Conservation (phyloP, 2,797 vertebrate species). For the Argyrosomus regius region DNA sequence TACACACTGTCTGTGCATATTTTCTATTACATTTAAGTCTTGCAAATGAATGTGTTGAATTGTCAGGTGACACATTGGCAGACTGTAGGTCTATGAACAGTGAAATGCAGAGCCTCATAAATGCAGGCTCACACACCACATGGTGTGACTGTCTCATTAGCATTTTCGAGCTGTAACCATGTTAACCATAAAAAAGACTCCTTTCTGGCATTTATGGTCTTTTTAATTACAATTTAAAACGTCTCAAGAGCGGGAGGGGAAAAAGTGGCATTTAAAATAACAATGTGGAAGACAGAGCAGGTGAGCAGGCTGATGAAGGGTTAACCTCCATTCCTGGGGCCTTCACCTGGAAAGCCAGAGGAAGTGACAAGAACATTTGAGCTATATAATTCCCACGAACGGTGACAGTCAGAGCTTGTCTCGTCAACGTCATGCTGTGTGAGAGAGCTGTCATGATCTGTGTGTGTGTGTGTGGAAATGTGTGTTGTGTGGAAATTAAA, state of each 20-base stretch:
- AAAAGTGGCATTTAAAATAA: not conserved
- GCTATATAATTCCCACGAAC: constrained; percentile 70
- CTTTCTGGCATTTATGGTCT: not conserved
- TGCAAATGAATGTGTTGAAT: constrained; percentile 11
- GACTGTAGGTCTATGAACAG: not conserved
- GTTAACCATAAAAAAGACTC: not conserved
- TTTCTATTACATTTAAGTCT: not conserved
- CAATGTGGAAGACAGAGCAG: not conserved
- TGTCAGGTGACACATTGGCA: constrained; percentile 7
- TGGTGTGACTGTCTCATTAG: constrained; percentile 2
- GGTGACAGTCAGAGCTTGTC: constrained; percentile 35
- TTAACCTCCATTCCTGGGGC: constrained; percentile 35
- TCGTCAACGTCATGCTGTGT: constrained; percentile 60
- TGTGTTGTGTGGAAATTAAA: constrained; percentile 27
- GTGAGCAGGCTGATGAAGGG: not conserved
- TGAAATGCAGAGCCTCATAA: constrained; percentile 5
- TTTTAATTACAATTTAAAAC: not conserved
- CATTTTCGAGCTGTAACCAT: constrained; percentile 9
- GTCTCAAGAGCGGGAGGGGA: not conserved
- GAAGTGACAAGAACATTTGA: constrained; percentile 72
- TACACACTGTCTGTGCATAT: not conserved
- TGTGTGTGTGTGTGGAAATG: constrained; percentile 33
- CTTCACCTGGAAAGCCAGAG: constrained; percentile 52
- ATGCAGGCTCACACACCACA: not conserved
- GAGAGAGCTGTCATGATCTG: constrained; percentile 46